Evolutionary conservation across 2,888 invertebrate species (phyloP).

Genomic region (Schizaphis graminum): DNA sequence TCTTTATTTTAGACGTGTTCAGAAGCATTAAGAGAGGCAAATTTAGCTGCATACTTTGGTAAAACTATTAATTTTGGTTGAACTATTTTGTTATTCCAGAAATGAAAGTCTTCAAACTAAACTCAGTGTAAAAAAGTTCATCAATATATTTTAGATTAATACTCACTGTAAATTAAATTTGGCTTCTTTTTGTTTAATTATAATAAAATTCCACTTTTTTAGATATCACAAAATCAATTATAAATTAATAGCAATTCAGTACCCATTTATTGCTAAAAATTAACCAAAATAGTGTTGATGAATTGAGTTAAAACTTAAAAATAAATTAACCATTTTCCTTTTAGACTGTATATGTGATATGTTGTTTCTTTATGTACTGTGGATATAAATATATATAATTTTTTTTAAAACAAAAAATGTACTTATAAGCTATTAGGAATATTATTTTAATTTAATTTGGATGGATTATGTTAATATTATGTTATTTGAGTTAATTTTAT

Average conservation of each 20-base stretch:
- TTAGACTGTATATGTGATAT: not conserved
- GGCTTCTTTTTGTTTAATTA: slow-evolving; percentile 20
- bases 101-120: not conserved
- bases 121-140: not conserved
- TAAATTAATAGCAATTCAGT: slow-evolving; percentile 5
- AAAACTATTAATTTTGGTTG: slow-evolving; percentile 93
- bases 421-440: not conserved
- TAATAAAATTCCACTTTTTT: not conserved
- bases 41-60: slow-evolving; percentile 93
- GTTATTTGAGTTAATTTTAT: slow-evolving; percentile 25
- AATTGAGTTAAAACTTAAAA: not conserved
- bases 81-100: slow-evolving; percentile 38
- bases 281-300: not conserved
- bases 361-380: slow-evolving; percentile 9
- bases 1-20: slow-evolving; percentile 86
- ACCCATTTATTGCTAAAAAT: not conserved
- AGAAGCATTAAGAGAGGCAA: slow-evolving; percentile 97
- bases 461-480: not conserved
- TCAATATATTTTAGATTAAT: slow-evolving; percentile 27
- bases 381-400: slow-evolving; percentile 16
- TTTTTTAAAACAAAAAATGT: not conserved
- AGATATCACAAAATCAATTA: not conserved
- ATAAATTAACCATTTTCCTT: not conserved
- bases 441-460: not conserved
- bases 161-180: slow-evolving; percentile 7